Percentiles rank a stretch among this genome's conserved stretches.
Conservation (phyloP, 2,888 invertebrate genomes). For the Creontiades dilutus region DNA sequence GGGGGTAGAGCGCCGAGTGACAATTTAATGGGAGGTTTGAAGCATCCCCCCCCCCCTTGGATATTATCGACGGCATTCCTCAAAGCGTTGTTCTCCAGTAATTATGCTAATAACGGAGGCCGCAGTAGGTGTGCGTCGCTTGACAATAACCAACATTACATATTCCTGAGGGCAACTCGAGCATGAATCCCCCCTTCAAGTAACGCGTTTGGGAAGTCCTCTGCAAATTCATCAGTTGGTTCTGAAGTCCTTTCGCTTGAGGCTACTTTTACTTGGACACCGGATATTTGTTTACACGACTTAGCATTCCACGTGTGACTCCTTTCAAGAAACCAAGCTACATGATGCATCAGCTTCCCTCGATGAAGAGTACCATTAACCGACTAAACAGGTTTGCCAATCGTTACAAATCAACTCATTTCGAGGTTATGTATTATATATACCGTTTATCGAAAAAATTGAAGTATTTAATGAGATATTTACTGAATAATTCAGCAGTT, state of each 20-base stretch:
- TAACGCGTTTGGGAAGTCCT: neutral
- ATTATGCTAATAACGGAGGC: conserved; percentile 66
- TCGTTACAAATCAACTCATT: too few relatives aligned
- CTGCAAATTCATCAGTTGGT: neutral
- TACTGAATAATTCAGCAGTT: too few relatives aligned
- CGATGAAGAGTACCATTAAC: too few relatives aligned
- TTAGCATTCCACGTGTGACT: too few relatives aligned
- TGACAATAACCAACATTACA: conserved; percentile 64
- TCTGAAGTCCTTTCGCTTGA: neutral
- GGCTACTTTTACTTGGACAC: too few relatives aligned
- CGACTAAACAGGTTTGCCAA: too few relatives aligned
- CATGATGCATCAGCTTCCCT: too few relatives aligned
- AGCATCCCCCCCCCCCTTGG: conserved; percentile 40
- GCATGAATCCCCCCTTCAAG: conserved; percentile 54
- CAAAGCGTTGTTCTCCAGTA: conserved; percentile 63
- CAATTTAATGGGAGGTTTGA: conserved; percentile 34
- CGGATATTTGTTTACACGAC: too few relatives aligned
- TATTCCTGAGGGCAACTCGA: conserved; percentile 52
- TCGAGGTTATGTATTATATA: too few relatives aligned
- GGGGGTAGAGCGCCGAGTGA: neutral
- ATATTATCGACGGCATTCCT: conserved; percentile 60
- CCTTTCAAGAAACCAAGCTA: too few relatives aligned
- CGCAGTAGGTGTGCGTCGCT: conserved; percentile 62
- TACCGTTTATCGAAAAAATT: too few relatives aligned
- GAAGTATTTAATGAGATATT: too few relatives aligned